These are phyloP conservation scores for Xestia ashworthii DNA, from an alignment of 2,888 invertebrate genomes.

Conservation along the genomic window DNA sequence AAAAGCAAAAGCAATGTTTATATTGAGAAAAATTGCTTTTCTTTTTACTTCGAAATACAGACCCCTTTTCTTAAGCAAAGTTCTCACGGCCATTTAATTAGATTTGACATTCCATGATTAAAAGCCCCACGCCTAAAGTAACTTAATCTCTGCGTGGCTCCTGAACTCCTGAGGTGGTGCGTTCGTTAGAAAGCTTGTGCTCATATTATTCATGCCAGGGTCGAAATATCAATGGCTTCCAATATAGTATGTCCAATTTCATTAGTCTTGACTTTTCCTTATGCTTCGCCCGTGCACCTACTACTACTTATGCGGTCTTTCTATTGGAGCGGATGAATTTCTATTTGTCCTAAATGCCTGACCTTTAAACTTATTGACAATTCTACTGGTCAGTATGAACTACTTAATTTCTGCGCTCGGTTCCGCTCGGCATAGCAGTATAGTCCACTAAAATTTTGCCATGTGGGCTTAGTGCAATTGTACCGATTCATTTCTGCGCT, in stretches of 20 bases:
- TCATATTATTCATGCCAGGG: slow-evolving; percentile 38
- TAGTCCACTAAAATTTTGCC: background rate
- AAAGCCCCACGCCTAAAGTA: slow-evolving; percentile 33
- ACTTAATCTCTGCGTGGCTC: slow-evolving; percentile 53
- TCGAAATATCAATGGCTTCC: slow-evolving; percentile 49
- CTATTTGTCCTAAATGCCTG: background rate
- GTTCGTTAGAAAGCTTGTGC: slow-evolving; percentile 43
- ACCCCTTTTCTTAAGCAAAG: background rate
- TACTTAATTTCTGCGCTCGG: background rate
- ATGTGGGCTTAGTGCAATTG: background rate
- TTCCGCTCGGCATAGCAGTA: background rate
- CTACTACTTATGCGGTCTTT: background rate
- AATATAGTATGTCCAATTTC: slow-evolving; percentile 33
- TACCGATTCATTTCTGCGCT: background rate
- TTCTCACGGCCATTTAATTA: slow-evolving; percentile 25
- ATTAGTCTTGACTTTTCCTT: slow-evolving; percentile 20
- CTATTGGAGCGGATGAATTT: background rate
- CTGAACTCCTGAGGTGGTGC: slow-evolving; percentile 40
- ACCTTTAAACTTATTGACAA: background rate
- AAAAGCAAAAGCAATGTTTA: too few relatives aligned
- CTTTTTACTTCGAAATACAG: background rate
- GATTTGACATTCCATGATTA: slow-evolving; percentile 39
- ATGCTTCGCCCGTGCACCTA: background rate
- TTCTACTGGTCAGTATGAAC: background rate
- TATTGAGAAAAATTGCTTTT: too few relatives aligned